Evolutionary conservation across 1,140 invertebrate genomes (phyloP), one percentile per base, ranked within the genome.

Genomic region (Drosophila pseudoananassae): DNA sequence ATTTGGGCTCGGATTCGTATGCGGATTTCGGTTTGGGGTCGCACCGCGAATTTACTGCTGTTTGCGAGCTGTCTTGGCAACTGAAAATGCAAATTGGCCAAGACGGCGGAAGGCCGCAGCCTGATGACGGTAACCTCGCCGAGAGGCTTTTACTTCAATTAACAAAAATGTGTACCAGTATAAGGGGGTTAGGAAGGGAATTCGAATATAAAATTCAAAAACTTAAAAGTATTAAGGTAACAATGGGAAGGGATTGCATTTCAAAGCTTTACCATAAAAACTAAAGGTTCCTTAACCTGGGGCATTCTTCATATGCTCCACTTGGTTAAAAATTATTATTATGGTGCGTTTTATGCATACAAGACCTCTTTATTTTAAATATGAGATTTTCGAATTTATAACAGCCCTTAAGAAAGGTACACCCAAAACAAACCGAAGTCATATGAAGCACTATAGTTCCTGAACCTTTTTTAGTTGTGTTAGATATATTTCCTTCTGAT

Each of bases 41-140:
- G 33, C 33, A 53, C 46, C 80, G 50, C 60, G 83, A 65, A 74
- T 60, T 33, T 64, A 55, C 20, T 61, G 55, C 55, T 80, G 46
- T 50, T 58, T 66, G 29, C 55, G 33, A 33, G 31, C 63, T 17
- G 17, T n/a, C 56, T 36, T 12, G 29, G 61, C 56, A 51, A 72
- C 63, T 68, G 61, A 50, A 84, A 75, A 78, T 83, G 79, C 76
- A 83, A 83, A 83, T 83, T 83, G 75, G 70, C 76, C 55, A 79
- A 84, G 79, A 83, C 76, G 65, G 53, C 64, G 43, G 27, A 40
- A 40, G 23, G 36, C 61, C 50, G 40, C 46, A 36, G 61, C 31
- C 56, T 36, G 69, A 73, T 63, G 70, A 55, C 29, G 69, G 61
- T 50, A 43, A 29, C 43, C 68, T 33, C 23, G 57, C 61, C 56